Evolutionary conservation across 2,797 vertebrate genomes (phyloP).

Genomic region (Schizopygopsis malacanthus): DNA sequence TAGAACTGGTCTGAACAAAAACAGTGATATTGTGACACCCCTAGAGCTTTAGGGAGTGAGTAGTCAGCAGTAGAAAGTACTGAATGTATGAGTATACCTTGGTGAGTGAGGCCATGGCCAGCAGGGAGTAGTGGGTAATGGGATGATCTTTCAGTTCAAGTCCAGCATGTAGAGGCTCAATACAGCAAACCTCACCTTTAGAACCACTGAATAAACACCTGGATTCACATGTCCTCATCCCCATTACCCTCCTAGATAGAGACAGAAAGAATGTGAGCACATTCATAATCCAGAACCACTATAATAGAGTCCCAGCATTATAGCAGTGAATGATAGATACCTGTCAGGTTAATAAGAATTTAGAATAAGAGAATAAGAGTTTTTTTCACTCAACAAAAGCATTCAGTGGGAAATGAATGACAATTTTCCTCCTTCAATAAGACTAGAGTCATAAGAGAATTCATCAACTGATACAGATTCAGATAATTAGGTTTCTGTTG

Average conservation of each 20-base stretch:
- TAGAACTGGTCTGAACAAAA: background rate
- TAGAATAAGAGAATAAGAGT: no score
- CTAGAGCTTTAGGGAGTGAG: background rate
- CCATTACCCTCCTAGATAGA: constrained; percentile 90
- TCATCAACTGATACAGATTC: constrained; percentile 8
- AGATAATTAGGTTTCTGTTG: background rate
- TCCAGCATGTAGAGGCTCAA: constrained; percentile 90
- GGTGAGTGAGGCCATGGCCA: constrained; percentile 97
- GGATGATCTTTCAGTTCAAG: constrained; percentile 91
- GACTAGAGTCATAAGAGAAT: background rate
- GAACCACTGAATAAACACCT: constrained; percentile 97
- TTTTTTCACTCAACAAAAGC: background rate
- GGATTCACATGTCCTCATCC: constrained; percentile 94
- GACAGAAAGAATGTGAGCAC: background rate
- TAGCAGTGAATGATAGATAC: background rate
- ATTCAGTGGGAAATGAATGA: background rate
- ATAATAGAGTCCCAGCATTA: background rate
- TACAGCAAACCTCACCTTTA: constrained; percentile 96
- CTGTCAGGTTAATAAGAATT: background rate
- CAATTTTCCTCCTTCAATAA: background rate
- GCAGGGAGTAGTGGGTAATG: constrained; percentile 91
- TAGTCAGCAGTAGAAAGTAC: background rate
- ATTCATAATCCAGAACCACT: background rate
- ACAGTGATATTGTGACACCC: background rate
- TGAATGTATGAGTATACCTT: constrained; percentile 79